Evolutionary conservation across 1,140 invertebrate genomes (phyloP), one percentile per base, ranked within the genome.

Genomic region (Nephila pilipes): DNA sequence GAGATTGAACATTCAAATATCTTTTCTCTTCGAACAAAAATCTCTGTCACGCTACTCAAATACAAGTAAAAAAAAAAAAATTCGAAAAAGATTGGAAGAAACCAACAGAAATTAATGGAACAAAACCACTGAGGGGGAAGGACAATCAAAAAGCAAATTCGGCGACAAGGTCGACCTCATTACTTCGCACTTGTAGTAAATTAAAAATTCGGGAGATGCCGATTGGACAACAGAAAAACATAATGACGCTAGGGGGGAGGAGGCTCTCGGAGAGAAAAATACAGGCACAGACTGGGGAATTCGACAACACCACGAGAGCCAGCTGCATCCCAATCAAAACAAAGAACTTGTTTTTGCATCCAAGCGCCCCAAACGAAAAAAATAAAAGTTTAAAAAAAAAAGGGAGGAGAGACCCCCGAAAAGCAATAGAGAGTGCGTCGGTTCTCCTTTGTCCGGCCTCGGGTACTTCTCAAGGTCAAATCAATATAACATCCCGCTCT

Each of bases 401-500:
- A 18, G 14, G 3, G 12, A 16, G 14, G 58, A 14, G 65, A 32
- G 22, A 20, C 63, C 63, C 63, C 65, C 12, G 25, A 69, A 36
- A 69, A 69, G 65, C 29, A 69, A 69, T 69, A 69, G 25, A 69
- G 65, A 69, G 29, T 25, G 65, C 65, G 65, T 29, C 46, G 20
- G 29, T 46, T 88, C n/a, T 54, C 65, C 65, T 69, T 69, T 69
- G 65, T 63, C 60, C 60, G 63, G 36, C 87, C 87, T 63, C 25
- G 65, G 85, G 85, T 88, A 88, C 65, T 63, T 63, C 60, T 63
- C 60, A 63, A 63, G 60, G 60, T 63, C 60, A 63, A 63, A 63
- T 75, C 69, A 90, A 90, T 90, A 46, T 46, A 90, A 90, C 87
- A 80, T 55, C 65, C 65, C 25, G 32, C 83, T 55, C 65, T 57